These are phyloP conservation scores for Neodiprion virginianus DNA, from an alignment of 1,140 invertebrate species.

Conservation along the genomic window DNA sequence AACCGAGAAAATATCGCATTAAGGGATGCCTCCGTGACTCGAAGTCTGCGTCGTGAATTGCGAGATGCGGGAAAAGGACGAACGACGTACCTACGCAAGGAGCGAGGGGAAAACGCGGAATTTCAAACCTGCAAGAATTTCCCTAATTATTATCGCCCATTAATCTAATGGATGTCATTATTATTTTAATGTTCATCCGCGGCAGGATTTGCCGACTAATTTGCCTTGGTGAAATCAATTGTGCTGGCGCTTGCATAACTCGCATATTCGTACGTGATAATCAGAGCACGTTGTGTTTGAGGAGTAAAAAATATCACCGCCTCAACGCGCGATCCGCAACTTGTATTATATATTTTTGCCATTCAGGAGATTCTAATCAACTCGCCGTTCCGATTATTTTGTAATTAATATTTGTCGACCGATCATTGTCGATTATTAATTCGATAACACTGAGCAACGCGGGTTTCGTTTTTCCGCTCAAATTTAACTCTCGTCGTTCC, in stretches of 20 bases:
- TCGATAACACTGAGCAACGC: too few relatives aligned
- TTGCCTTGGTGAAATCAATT: constrained; percentile 56
- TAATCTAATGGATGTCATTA: constrained; percentile 54
- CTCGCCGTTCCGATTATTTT: background rate
- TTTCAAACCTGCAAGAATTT: constrained; percentile 45
- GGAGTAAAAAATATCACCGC: constrained; percentile 44
- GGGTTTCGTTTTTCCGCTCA: background rate
- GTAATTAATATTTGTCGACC: constrained; percentile 30
- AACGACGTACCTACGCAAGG: background rate
- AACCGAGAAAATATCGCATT: constrained; percentile 15
- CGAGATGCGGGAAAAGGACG: background rate
- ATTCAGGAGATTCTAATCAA: constrained; percentile 6
- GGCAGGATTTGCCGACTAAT: constrained; percentile 44
- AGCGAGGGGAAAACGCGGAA: background rate
- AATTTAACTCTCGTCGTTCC: background rate
- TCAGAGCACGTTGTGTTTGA: constrained; percentile 45
- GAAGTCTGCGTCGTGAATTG: background rate
- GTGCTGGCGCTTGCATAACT: constrained; percentile 44
- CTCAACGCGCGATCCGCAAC: background rate
- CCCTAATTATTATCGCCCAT: constrained; percentile 59
- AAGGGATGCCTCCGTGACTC: constrained; percentile 5
- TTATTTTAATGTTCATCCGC: constrained; percentile 57
- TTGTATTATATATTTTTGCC: constrained; percentile 27
- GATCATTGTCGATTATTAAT: background rate
- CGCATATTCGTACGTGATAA: constrained; percentile 52